Base-by-base conservation (phyloP, 2,113 vertebrate genomes). In the Papio anubis region DNA sequence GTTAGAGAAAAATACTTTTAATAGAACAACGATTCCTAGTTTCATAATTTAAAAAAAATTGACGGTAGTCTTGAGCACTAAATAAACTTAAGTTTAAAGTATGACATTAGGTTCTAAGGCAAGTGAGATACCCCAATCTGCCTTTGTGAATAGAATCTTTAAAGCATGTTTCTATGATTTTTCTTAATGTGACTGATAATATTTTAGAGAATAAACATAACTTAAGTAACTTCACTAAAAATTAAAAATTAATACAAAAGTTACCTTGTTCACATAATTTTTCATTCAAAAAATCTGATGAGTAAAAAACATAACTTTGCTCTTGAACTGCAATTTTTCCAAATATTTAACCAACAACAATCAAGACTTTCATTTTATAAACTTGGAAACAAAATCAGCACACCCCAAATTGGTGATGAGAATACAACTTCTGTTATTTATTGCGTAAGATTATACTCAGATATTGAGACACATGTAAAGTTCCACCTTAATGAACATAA, bases 1-100 rank as follows among this genome's bases (percentile, higher is more conserved):
- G 38, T 20, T 90, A 91, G 88, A 59, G 3, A 84, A 25, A 95
- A 93, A 84, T 91, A 43, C n/a, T 81, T 96, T 94, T 90, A 96
- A 95, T 90, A 76, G 86, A 57, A 83, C 88, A 90, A 43, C 48
- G 64, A 70, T 93, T 92, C 55, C 32, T 90, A 70, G 57, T 17
- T 3, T 94, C 35, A 94, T 78, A 90, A 90, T 84, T 95, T 2
- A 5, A 13, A 13, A 61, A 61, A 66, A 13, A 61, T 61, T 61
- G 59, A 30, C 25, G 35, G 64, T 68, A 32, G 32, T 32, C 66
- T 35, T 64, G 21, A 92, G 30, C 25, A 81, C 50, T 45, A 66
- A 88, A 85, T 48, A 64, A 52, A 88, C 32, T 30, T 0, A 38
- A 72, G 27, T 79, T 93, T 88, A 16, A 94, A 95, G 25, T 73